Evolutionary conservation across 1,140 invertebrate species (phyloP), one percentile per base, ranked within the genome.

Genomic region (Anoplolepis gracilipes): DNA sequence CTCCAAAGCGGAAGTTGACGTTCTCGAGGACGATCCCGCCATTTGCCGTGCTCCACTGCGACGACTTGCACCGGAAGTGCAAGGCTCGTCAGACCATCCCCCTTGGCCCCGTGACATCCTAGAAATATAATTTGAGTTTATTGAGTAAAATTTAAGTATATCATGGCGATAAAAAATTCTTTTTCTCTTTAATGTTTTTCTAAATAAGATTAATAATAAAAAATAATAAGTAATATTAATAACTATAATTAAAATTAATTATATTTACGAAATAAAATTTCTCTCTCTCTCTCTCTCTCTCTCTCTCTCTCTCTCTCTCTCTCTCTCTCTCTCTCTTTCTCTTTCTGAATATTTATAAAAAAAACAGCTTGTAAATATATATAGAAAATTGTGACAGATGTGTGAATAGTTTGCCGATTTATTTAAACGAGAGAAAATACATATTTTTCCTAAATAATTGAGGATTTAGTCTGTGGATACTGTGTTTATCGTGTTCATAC

Each of bases 61-160:
- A 49, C 93, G 92, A 75, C 89, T 85, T 84, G 91, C 93, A 81
- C 87, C 92, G 75, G 92, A 91, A 88, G 93, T 94, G 84, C 90
- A 93, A 3, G 92, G 84, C 39, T 95, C 94, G 75, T 94, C 93
- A 67, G 93, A 92, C 93, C 93, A 95, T 73, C 91, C 93, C 53
- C 87, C 84, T 87, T 94, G 94, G 55, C 92, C 92, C 46, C 94
- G 92, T 10, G 93, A 88, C 93, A 93, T 93, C 62, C 94, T 95
- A 87, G 67, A 93, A 93, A 42, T 13, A 53, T 8, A 79, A 81
- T 30, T 1, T 42, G 10, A 7, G 0, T 69, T 67, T 79, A 79
- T 55, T 8, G 4, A 73, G 67, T 6, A 2, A 64, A 67, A 28
- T 67, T 49, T 16, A 39, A 30, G 6, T 33, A 25, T 39, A 19